Conservation (phyloP, 2,888 invertebrate species). For the Phaonia tiefii region DNA sequence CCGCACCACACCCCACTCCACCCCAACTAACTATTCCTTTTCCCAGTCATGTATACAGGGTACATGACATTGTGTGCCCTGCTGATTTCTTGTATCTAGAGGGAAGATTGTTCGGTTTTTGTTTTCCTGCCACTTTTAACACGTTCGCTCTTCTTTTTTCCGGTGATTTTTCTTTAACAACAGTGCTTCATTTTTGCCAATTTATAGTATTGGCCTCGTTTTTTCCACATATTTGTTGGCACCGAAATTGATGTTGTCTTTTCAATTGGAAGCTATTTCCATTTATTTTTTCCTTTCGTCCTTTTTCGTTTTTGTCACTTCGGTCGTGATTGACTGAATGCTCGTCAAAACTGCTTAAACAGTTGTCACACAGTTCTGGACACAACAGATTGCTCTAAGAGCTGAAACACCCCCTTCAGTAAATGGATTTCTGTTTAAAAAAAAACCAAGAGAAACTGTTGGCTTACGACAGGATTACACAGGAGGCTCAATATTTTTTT, state of each 20-base stretch:
- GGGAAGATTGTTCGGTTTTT: conserved; percentile 45
- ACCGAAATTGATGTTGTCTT: conserved; percentile 8
- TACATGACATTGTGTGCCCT: conserved; percentile 9
- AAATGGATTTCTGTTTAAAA: too few relatives aligned
- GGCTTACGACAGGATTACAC: too few relatives aligned
- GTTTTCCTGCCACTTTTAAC: conserved; percentile 53
- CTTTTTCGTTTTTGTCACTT: not conserved
- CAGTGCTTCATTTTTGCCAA: conserved; percentile 40
- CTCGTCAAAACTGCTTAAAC: conserved; percentile 21
- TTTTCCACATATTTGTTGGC: conserved; percentile 53
- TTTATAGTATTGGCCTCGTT: conserved; percentile 49
- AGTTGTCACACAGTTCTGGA: conserved; percentile 27
- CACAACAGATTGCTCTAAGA: conserved; percentile 18
- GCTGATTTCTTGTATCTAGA: conserved; percentile 27
- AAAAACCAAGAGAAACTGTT: too few relatives aligned
- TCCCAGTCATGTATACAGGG: not conserved
- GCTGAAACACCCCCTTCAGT: conserved; percentile 16
- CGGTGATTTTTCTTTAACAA: not conserved
- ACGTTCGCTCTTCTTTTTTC: conserved; percentile 30
- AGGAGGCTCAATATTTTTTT: too few relatives aligned
- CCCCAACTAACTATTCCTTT: conserved; percentile 24
- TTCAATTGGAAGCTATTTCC: too few relatives aligned
- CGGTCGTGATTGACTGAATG: conserved; percentile 31
- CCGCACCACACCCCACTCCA: not conserved
- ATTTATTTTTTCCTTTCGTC: conserved; percentile 17